Evolutionary conservation across 2,113 vertebrate genomes (phyloP), one percentile per base, ranked within the genome.

Genomic region (Cynocephalus volans): DNA sequence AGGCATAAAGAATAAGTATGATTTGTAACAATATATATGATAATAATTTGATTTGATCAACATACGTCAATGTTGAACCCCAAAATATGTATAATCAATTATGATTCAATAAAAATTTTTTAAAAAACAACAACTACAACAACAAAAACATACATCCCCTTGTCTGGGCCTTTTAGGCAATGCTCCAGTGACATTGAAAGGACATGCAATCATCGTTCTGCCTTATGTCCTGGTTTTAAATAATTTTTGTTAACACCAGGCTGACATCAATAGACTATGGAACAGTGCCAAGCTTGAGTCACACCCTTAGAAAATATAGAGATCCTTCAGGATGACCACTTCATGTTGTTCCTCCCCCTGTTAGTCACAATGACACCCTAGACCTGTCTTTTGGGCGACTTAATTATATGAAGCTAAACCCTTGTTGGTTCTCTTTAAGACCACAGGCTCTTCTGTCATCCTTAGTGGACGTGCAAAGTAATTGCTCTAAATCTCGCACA

Each of bases 401-500:
- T 64, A 58, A 60, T 86, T 81, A 62, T 9, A 19, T 65, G 54
- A 72, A 81, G 26, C 54, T 65, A 95, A 93, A 58, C 1, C 11
- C 24, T 70, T 52, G 33, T 17, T 50, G 36, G 60, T 84, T 73
- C 41, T 60, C 52, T 79, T 65, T 77, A 93, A 88, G 83, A 41
- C 24, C 24, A 84, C 21, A 48, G 21, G 26, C 50, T 93, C 60
- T 75, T 82, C 73, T 93, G 58, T 95, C 90, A 28, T 79, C 33
- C 21, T 73, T 56, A 82, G 21, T 23, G 23, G 56, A 87, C 64
- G 83, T 48, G 23, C 87, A 89, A 96, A 98, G 56, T 83, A 96
- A 93, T 65, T 92, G 31, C 87, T 73, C 62, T 94, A 92, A 97
- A 92, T 96, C 84, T 54, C 90, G 82, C 77, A 86, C 31, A 96